These are phyloP conservation scores for Stomorhina lunata DNA, from an alignment of 2,888 invertebrate species.

Conservation along the genomic window DNA sequence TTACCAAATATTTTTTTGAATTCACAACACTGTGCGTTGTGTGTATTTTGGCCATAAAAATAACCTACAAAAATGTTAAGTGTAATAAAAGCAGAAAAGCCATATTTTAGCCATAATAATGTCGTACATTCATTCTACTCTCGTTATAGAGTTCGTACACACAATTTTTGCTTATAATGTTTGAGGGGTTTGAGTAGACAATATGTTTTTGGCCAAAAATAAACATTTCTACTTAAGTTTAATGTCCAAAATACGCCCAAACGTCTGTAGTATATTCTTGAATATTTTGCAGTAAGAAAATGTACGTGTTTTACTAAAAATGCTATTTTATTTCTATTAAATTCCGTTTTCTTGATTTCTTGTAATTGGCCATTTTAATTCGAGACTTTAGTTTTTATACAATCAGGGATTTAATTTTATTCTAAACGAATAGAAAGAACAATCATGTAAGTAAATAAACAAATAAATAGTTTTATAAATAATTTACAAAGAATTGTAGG, in stretches of 20 bases:
- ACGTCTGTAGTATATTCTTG: not conserved
- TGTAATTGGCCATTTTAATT: not conserved
- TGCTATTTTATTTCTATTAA: not conserved
- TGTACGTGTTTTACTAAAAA: not conserved
- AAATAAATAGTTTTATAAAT: no score
- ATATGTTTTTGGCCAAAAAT: not conserved
- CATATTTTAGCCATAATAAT: not conserved
- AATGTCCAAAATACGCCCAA: not conserved
- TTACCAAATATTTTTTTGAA: not conserved
- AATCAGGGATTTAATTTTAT: no score
- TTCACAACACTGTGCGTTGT: no score
- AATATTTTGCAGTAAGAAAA: no score
- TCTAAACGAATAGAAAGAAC: no score
- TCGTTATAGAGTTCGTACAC: not conserved
- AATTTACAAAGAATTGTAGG: no score
- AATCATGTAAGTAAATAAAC: no score
- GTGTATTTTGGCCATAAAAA: slow-evolving; percentile 1
- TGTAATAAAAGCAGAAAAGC: not conserved
- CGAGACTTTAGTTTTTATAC: not conserved
- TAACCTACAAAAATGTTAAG: slow-evolving; percentile 7
- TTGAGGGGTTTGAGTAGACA: not conserved
- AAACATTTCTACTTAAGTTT: not conserved
- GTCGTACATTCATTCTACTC: no score
- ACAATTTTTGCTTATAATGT: not conserved
- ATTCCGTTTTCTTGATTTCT: not conserved